Percentiles rank a stretch among this genome's conserved stretches.
phyloP scores from a whole-genome alignment of 2,113 vertebrate genomes.

The Tricholaema leucomelas region DNA sequence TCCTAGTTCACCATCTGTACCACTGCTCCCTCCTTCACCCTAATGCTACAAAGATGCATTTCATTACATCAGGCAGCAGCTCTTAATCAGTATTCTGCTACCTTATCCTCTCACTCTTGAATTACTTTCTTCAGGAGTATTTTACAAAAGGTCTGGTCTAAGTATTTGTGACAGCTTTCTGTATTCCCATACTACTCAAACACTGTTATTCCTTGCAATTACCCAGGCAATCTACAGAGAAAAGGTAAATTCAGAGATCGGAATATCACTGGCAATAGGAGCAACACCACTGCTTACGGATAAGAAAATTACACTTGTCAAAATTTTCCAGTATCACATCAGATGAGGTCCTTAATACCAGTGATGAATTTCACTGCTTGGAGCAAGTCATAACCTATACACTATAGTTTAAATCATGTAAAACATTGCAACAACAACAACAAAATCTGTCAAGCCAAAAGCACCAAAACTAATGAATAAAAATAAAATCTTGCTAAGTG shows the following conservation, averaged over 20 bases:
- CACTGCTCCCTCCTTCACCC: background rate
- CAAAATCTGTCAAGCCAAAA: background rate
- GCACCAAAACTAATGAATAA: background rate
- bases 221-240: background rate
- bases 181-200: background rate
- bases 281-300: background rate
- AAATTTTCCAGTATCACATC: background rate
- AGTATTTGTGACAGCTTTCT: background rate
- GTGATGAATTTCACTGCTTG: background rate
- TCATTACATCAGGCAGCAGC: background rate
- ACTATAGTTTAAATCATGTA: background rate
- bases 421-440: background rate
- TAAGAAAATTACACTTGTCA: background rate
- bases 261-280: background rate
- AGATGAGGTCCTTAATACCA: background rate
- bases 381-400: background rate
- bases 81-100: background rate
- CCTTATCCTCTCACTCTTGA: background rate
- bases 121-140: background rate
- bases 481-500: background rate
- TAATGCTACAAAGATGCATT: background rate
- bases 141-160: background rate
- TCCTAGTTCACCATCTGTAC: constrained; percentile 54
- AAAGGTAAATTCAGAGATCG: background rate
- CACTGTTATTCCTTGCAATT: background rate